Conservation (phyloP, 2,888 invertebrate genomes). For the Chrysolina americana region DNA sequence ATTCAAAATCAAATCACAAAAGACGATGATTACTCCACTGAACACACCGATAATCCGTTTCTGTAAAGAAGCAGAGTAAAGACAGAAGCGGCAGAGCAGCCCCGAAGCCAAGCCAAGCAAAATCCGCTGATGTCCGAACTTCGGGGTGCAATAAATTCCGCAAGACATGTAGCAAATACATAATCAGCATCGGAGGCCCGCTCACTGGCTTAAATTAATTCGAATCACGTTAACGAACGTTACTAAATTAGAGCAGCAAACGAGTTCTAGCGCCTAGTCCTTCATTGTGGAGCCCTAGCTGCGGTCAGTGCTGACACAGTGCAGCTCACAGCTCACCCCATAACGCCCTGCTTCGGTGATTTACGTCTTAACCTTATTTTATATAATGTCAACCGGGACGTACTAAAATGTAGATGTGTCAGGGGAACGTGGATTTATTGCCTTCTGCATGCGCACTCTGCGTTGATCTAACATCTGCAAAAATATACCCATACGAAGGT, state of each 20-base stretch:
- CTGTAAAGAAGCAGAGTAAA: constrained; percentile 38
- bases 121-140: constrained; percentile 55
- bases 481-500: constrained; percentile 43
- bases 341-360: constrained; percentile 71
- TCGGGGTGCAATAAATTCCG: constrained; percentile 62
- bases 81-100: constrained; percentile 28
- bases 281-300: constrained; percentile 61
- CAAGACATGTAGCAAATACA: constrained; percentile 68
- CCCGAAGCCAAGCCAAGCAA: constrained; percentile 29
- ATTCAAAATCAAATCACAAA: too few species aligned
- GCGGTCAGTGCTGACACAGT: constrained; percentile 66
- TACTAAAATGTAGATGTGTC: constrained; percentile 62
- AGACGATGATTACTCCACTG: too few species aligned
- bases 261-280: constrained; percentile 50
- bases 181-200: constrained; percentile 62
- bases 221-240: constrained; percentile 69
- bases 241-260: constrained; percentile 66
- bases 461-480: constrained; percentile 51
- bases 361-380: constrained; percentile 75
- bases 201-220: constrained; percentile 66
- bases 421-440: constrained; percentile 57
- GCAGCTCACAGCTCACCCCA: constrained; percentile 60
- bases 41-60: neutral
- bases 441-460: constrained; percentile 47
- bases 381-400: constrained; percentile 72